Evolutionary conservation across 2,888 invertebrate species (phyloP), one percentile per base, ranked within the genome.

Genomic region (Sphaerophoria taeniata): DNA sequence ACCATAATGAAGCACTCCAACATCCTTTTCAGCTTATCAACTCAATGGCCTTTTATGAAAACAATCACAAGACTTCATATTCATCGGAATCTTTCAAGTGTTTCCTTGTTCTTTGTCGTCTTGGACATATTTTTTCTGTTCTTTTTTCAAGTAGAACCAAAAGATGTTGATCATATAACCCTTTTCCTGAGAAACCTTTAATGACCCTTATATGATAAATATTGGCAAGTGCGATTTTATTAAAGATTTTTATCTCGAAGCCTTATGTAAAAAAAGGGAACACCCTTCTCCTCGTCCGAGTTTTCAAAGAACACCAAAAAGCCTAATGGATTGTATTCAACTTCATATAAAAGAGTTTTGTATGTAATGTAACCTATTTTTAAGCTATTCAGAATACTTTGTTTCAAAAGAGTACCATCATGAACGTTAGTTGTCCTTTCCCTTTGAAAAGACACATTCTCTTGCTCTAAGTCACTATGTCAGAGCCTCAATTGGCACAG

Each of bases 351-450:
- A 24, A 24, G 24, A 2, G 16, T 14, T 11, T 39, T 58, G 14
- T 58, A 4, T 51, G n/a, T 14, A 47, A 36, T 58, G 14, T 58
- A n/a, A 9, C 34, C 34, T 14, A 58, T 9, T 58, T 56, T 34
- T 4, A 33, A 65, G 14, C 5, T 24, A 24, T 24, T 24, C 24
- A 24, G 24, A 24, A 76, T 51, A 34, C 69, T 53, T 3, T 36
- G 16, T 45, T 76, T 56, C 16, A 60, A 60, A 60, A 34, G 43
- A 69, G 11, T 14, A 16, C 14, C 49, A 51, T 16, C 61, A 61
- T 49, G 58, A 69, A 56, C 49, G 58, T 69, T 60, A 33, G 43
- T 69, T 76, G 75, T 31, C 14, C 39, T 74, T 74, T 70, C 45
- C 11, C 76, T 55, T 76, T 55, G 36, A 60, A 49, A 60, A 60